phyloP scores from a whole-genome alignment of 1,140 invertebrate species.

The Lucilia cuprina region DNA sequence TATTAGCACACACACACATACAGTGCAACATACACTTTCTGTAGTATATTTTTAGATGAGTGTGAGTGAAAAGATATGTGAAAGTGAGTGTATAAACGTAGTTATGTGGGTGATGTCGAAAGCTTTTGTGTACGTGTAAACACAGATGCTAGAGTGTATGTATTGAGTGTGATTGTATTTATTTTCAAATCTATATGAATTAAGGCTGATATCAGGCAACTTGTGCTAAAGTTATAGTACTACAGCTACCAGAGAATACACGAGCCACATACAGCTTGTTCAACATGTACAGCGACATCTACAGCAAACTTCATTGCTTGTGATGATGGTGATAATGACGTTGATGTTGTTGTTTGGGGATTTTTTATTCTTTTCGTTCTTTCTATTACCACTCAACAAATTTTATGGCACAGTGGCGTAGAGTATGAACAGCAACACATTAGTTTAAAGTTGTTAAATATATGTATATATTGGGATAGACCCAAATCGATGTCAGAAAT shows the following conservation, averaged over 20 bases:
- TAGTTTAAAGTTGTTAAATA: too few species aligned
- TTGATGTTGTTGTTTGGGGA: conserved; percentile 24
- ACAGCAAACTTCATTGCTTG: neutral
- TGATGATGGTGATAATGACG: neutral
- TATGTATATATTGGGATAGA: too few species aligned
- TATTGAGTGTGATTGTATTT: neutral
- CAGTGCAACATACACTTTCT: neutral
- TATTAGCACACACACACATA: neutral
- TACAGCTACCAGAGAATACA: neutral
- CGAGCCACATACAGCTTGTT: neutral
- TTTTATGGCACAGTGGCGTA: neutral
- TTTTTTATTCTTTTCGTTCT: neutral
- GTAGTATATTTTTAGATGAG: too few species aligned
- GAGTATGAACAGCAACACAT: too few species aligned
- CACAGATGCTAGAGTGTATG: neutral
- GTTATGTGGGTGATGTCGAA: conserved; percentile 4
- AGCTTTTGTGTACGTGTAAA: neutral
- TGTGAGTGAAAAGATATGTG: too few species aligned
- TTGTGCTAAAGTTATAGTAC: neutral
- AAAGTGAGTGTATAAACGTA: too few species aligned
- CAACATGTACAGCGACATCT: neutral
- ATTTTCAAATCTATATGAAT: neutral
- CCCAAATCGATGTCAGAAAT: too few species aligned
- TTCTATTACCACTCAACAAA: neutral
- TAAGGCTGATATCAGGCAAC: neutral